These are phyloP conservation scores for Lepidotrigona ventralis DNA, from an alignment of 1,140 invertebrate species.

Conservation along the genomic window DNA sequence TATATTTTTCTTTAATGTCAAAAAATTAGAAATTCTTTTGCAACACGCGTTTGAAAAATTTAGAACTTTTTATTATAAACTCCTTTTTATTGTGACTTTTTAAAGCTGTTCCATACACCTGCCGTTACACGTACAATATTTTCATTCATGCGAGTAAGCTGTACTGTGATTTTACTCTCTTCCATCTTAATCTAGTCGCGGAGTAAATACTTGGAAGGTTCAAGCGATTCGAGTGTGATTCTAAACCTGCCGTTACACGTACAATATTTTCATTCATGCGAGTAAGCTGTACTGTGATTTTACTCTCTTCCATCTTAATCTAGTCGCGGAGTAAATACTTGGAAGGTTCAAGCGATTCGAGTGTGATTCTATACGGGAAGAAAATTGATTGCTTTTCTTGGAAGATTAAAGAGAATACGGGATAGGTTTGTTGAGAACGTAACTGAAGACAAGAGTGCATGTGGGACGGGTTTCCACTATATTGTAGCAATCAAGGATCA, in stretches of 20 bases:
- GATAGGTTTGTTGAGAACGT: background rate
- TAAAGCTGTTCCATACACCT: no score
- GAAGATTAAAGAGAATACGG: background rate
- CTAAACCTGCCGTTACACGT: no score
- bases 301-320: background rate
- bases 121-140: background rate
- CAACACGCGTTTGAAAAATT: no score
- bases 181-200: background rate
- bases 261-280: background rate
- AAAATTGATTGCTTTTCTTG: conserved; percentile 11
- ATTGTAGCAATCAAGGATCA: background rate
- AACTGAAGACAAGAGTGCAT: background rate
- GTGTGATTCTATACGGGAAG: background rate
- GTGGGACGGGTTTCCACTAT: background rate
- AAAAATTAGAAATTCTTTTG: no score
- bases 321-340: background rate
- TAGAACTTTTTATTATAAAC: no score
- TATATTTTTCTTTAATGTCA: no score
- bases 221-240: background rate
- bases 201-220: background rate
- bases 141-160: background rate
- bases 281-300: background rate
- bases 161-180: background rate
- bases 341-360: background rate
- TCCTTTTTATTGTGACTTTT: no score